Evolutionary conservation across 2,113 vertebrate species (phyloP), one percentile per base, ranked within the genome.

Genomic region (Isichthys henryi): DNA sequence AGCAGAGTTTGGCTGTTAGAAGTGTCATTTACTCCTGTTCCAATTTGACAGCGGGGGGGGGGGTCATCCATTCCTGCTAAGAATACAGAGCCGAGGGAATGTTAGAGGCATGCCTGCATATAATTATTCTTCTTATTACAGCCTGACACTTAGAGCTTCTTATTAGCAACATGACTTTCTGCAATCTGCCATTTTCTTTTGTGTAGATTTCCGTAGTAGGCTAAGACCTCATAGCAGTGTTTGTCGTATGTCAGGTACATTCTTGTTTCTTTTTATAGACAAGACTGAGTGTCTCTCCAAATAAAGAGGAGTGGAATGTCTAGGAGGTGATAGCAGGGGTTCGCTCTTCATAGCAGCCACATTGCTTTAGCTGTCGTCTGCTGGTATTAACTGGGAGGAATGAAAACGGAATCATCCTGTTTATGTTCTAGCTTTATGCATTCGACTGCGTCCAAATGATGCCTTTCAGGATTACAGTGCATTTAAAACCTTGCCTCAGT

Each of bases 21-120:
- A 93, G 46, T 82, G n/a, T 89, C 1, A 92, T 93, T 93, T 94
- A 93, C 93, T 92, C 93, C 90, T 86, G 89, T 92, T 90, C 17
- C 87, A 88, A 35, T n/a, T 86, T 80, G 87, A 66, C 13, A 0
- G 87, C 53, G 39, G 39, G 39, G 39, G 39, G 39, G 88, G 89
- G 91, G 88, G 88, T 90, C 83, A 80, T 89, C 88, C 90, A 58
- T 48, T 19, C 58, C 49, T 84, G 88, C 90, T 93, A 93, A 92
- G 92, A 92, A 91, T 91, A 88, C 84, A 74, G 53, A 91, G 10
- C 48, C 80, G 88, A 84, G 56, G 86, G 52, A 85, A 91, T 31
- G 56, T 49, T 77, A 53, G 50, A 31, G 46, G 3, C 2, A 7
- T 53, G 13, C 27, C 23, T 31, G 31, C 50, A 56, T 15, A 43